A percentile compares a stretch with the other conserved stretches of the same genome.
Conservation (phyloP, 2,888 invertebrate species). For the Lepidonotus clava region DNA sequence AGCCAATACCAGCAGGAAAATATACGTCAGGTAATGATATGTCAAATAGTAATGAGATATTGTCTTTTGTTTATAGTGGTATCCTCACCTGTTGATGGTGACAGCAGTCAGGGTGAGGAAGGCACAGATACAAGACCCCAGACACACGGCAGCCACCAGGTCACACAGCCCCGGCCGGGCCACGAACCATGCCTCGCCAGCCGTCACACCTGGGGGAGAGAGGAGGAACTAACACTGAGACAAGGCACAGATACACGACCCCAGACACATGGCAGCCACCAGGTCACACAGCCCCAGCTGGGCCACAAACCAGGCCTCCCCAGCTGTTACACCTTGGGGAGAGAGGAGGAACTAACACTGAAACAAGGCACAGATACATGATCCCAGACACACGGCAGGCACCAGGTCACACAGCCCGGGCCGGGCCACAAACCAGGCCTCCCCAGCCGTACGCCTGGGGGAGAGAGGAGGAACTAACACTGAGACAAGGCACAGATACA, state of each 20-base stretch:
- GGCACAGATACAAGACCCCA: conserved; percentile 75
- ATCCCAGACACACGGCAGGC: conserved; percentile 72
- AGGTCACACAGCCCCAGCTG: conserved; percentile 69
- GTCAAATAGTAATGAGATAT: too few species aligned
- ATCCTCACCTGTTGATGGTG: conserved; percentile 70
- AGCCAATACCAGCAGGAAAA: too few species aligned
- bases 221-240: neutral
- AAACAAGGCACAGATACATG: conserved; percentile 76
- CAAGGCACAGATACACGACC: conserved; percentile 76
- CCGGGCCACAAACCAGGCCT: conserved; percentile 70
- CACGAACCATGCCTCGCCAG: conserved; percentile 73
- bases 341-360: neutral
- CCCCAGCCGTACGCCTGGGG: conserved; percentile 73
- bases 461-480: too few species aligned
- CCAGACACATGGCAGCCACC: conserved; percentile 72
- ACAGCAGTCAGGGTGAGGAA: conserved; percentile 71
- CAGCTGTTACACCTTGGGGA: conserved; percentile 72
- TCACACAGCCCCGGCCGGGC: conserved; percentile 69
- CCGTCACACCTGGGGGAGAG: conserved; percentile 70
- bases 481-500: conserved; percentile 77
- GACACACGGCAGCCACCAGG: conserved; percentile 70
- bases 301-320: conserved; percentile 72
- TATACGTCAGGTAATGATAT: too few species aligned
- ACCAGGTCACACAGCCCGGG: conserved; percentile 70
- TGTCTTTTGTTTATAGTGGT: too few species aligned